Evolutionary conservation across 2,113 vertebrate species (phyloP).

Genomic region (Dissostichus mawsoni): DNA sequence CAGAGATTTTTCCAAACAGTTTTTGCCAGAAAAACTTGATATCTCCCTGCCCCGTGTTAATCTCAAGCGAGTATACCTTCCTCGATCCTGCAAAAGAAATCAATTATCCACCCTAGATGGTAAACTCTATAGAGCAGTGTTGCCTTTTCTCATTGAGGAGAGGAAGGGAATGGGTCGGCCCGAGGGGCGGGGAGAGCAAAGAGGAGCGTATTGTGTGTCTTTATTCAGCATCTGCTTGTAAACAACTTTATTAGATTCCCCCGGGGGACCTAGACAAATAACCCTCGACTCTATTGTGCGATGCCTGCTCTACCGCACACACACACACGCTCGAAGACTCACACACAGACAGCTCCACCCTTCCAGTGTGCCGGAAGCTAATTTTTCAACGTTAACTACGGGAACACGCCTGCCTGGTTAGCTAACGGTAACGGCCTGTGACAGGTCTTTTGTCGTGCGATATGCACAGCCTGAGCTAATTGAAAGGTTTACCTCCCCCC

Average conservation of each 20-base stretch:
- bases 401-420: slow-evolving; percentile 9
- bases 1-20: neutral
- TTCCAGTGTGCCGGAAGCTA: slow-evolving; percentile 40
- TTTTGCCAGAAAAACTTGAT: neutral
- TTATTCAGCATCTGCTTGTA: slow-evolving; percentile 67
- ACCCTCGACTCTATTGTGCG: slow-evolving; percentile 44
- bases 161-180: slow-evolving; percentile 41
- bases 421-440: slow-evolving; percentile 64
- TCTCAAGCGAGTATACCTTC: neutral
- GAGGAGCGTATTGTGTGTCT: slow-evolving; percentile 45
- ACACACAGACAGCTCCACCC: neutral
- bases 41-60: neutral
- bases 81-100: slow-evolving; percentile 28
- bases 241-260: slow-evolving; percentile 70
- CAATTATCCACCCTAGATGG: slow-evolving; percentile 76
- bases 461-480: slow-evolving; percentile 69
- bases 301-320: neutral
- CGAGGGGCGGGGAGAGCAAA: neutral
- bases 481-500: slow-evolving; percentile 80
- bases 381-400: slow-evolving; percentile 61
- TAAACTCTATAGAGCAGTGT: slow-evolving; percentile 40
- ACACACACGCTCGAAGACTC: neutral
- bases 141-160: slow-evolving; percentile 17
- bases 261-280: slow-evolving; percentile 39
- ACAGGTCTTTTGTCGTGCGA: slow-evolving; percentile 75